Evolutionary conservation across 2,888 invertebrate species (phyloP), one percentile per base, ranked within the genome.

Genomic region (Lasioglossum figueresi): DNA sequence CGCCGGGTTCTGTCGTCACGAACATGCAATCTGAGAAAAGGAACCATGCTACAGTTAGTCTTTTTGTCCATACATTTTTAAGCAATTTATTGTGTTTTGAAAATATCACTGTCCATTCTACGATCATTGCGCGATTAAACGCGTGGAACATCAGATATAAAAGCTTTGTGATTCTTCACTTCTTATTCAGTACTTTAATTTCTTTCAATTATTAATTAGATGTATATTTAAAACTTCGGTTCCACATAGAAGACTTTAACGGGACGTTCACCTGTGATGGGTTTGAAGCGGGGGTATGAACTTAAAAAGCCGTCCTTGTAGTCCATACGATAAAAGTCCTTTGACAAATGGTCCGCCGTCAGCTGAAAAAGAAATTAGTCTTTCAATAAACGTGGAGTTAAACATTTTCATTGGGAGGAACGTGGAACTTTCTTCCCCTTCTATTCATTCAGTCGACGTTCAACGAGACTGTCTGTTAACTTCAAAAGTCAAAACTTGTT

Each of bases 1-100:
- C 97, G 0, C 98, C 98, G 91, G 98, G 97, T 82, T 97, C 97
- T 56, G 97, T 97, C 59, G 97, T 97, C 93, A 98, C 97, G 93
- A 97, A 96, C 95, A 98, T 97, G 95, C 99, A 99, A 93, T 98
- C 98, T 98, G 94, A 4, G 1, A 95, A 94, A 79, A 81, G 78
- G 85, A 88, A 66, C 6, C 23, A 34, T 3, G 34, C 4, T 56
- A 56, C 34, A 27, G 4, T n/a, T 6, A 27, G 8, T n/a, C 4
- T 31, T 31, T 16, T 31, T 16, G 31, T 31, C 2, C 16, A 27
- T 19, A 48, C 19, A 19, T 48, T 48, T 19, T 48, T 5, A 0
- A 48, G 19, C 19, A 48, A 48, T 48, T 48, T 19, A 48, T 48
- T 48, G 6, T 0, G 48, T 6, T 52, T 3, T 3, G n/a, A 52